Base-by-base conservation (phyloP, 2,888 invertebrate genomes). In the Dynastes tityus region DNA sequence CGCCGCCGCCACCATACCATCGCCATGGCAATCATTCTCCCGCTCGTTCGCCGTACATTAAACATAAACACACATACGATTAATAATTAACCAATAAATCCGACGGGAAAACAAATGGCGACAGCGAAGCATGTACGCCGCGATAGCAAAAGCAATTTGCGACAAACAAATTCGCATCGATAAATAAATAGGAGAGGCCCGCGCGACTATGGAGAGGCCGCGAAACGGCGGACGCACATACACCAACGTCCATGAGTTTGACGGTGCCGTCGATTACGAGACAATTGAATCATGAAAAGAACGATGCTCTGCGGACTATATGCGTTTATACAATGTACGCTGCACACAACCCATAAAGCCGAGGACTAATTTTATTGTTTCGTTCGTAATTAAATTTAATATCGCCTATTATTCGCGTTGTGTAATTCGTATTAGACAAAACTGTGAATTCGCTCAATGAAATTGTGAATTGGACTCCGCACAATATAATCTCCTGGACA, bases 21-120 rank as follows among this genome's bases (percentile, higher is more conserved):
- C 16, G 67, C 27, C 3, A 4, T n/a, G 65, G 40, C 22, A 13
- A 11, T 11, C 65, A 27, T 53, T 32, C 40, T 58, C 9, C n/a
- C 22, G 84, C 80, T 78, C 29, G 51, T 45, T 40, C 22, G 55
- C 37, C 58, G 73, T 40, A 58, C 73, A 73, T 73, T 73, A 73
- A 58, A 73, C 73, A 58, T 58, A 49, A 67, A 49, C 58, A 65
- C 73, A 58, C 40, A 73, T 45, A 80, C 86, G 85, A 86, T 86
- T 86, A 87, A 88, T 88, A 88, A 88, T 88, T 88, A 86, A 87
- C 86, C 86, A 84, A 87, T 88, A 88, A 88, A 88, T 88, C 87
- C 84, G 81, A 83, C 83, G 80, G 84, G 84, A 87, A 73, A 88
- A 88, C 87, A 87, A 88, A 88, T 88, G 88, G 87, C 88, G 88